Percentiles rank a stretch among this genome's conserved stretches.
phyloP scores from a whole-genome alignment of 2,797 vertebrate species.

The Ciconia nigra region DNA sequence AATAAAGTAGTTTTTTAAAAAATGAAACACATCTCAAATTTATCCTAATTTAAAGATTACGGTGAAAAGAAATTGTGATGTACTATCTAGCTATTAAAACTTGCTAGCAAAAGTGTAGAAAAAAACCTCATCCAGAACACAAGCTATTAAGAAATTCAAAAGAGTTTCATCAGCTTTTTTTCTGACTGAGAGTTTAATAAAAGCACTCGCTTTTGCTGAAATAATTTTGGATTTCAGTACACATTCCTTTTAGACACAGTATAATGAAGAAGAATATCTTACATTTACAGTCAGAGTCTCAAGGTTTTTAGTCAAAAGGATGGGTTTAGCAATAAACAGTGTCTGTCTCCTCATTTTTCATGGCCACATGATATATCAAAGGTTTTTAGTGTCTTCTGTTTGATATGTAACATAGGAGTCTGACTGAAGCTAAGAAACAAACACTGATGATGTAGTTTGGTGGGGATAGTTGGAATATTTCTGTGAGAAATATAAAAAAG shows the following conservation, averaged over 20 bases:
- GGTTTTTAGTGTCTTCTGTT: not conserved
- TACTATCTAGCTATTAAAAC: not conserved
- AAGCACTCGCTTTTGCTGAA: not conserved
- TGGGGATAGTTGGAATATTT: not conserved
- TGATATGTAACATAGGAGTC: not conserved
- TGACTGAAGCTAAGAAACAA: not conserved
- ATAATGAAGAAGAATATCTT: not conserved
- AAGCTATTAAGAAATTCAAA: not conserved
- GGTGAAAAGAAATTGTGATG: not conserved
- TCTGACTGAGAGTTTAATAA: not conserved
- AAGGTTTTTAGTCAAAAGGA: not conserved
- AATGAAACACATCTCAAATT: not conserved
- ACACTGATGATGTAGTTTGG: not conserved
- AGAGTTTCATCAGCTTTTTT: not conserved
- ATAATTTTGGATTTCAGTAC: not conserved
- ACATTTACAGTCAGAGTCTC: not conserved
- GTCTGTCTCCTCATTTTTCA: constrained; percentile 5
- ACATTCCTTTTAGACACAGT: not conserved
- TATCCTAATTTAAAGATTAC: not conserved
- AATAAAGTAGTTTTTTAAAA: not conserved
- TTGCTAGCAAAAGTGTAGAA: not conserved
- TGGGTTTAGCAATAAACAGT: not conserved
- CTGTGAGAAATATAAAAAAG: not conserved
- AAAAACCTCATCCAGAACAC: not conserved
- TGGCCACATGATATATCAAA: not conserved